A percentile compares a stretch with the other conserved stretches of the same genome.
These are phyloP conservation scores for Spheniscus mendiculus DNA, from an alignment of 2,113 vertebrate genomes.

Conservation along the genomic window DNA sequence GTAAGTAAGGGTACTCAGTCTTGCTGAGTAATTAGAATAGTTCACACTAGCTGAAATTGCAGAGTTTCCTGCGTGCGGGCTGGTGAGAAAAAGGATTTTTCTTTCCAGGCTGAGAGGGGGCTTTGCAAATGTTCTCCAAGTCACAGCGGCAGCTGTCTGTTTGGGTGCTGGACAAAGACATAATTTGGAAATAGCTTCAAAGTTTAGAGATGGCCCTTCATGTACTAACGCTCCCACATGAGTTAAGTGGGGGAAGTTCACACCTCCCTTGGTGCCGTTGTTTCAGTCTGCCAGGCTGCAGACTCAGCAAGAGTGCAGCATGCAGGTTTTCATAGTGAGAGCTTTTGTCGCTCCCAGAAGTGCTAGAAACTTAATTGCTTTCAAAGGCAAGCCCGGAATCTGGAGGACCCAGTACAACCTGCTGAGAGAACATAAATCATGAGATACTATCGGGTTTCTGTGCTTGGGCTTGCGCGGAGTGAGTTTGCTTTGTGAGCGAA, in stretches of 20 bases:
- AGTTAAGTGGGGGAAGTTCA: not conserved
- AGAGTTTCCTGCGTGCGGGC: not conserved
- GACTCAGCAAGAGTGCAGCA: not conserved
- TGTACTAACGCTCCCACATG: not conserved
- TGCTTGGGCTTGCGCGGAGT: conserved; percentile 35
- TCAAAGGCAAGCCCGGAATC: conserved; percentile 55
- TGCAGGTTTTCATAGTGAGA: not conserved
- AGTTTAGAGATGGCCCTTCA: not conserved
- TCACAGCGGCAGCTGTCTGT: not conserved
- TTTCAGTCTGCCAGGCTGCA: conserved; percentile 2
- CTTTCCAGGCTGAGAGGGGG: not conserved
- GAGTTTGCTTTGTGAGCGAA: conserved; percentile 37
- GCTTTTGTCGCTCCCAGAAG: conserved; percentile 32
- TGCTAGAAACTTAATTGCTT: conserved; percentile 59
- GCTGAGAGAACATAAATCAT: conserved; percentile 52
- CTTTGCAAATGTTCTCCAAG: not conserved
- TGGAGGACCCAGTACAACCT: conserved; percentile 61
- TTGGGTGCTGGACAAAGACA: not conserved
- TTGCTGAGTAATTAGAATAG: not conserved
- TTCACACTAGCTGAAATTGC: not conserved
- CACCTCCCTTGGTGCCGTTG: not conserved
- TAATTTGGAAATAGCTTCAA: not conserved
- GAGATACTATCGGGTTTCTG: conserved; percentile 48
- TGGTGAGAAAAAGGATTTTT: not conserved
- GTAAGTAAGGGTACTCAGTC: not conserved